Percentiles rank a stretch among this genome's conserved stretches.
Evolutionary conservation across 2,888 invertebrate genomes (phyloP).

Genomic region (Zhengitettix transpicula): DNA sequence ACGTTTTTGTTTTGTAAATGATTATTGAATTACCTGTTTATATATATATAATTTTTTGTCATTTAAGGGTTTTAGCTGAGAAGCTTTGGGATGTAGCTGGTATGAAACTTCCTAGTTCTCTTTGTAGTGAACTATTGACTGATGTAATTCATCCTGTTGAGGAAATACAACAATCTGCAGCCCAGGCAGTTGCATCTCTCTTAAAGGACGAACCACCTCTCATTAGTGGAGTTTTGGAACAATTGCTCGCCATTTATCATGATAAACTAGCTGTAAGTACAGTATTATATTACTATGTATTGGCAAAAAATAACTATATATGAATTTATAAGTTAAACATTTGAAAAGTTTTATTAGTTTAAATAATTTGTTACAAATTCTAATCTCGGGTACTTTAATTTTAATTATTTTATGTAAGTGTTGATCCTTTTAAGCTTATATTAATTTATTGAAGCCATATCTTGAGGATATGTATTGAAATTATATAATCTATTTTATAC

Average conservation of each 20-base stretch:
- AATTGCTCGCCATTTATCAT: slow-evolving; percentile 54
- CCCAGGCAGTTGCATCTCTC: slow-evolving; percentile 57
- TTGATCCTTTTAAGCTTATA: too few species aligned
- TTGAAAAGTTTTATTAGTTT: too few species aligned
- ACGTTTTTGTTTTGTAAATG: not conserved
- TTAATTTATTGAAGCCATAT: too few species aligned
- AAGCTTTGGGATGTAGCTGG: slow-evolving; percentile 41
- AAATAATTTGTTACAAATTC: too few species aligned
- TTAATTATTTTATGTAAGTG: too few species aligned
- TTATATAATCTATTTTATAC: too few species aligned
- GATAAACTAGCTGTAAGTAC: slow-evolving; percentile 49
- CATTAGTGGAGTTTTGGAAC: slow-evolving; percentile 39
- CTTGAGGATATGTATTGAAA: too few species aligned
- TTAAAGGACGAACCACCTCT: slow-evolving; percentile 35
- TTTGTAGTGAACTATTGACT: slow-evolving; percentile 39
- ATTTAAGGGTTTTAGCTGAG: slow-evolving; percentile 35
- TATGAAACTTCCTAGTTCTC: slow-evolving; percentile 30
- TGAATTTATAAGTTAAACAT: too few species aligned
- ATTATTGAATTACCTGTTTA: not conserved
- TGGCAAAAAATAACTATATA: too few species aligned
- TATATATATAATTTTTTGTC: not conserved
- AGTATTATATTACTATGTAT: not conserved
- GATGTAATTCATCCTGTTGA: slow-evolving; percentile 69
- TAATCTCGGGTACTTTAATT: too few species aligned
- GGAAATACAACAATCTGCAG: slow-evolving; percentile 67